Base-by-base conservation (phyloP, 2,113 vertebrate species). In the Microcebus griseorufus region DNA sequence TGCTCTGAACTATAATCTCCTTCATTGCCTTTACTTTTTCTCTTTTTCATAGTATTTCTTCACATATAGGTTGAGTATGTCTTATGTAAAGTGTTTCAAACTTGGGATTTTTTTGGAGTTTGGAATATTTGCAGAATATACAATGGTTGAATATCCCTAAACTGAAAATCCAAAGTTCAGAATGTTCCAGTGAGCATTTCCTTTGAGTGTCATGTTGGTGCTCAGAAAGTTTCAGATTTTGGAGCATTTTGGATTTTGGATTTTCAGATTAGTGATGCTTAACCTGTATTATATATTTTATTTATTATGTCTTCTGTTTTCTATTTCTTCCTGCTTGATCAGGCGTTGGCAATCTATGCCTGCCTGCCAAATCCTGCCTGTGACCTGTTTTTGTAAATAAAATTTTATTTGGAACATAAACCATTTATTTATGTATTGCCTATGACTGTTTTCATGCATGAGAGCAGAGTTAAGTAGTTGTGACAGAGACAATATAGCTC, bases 401-500 rank as follows among this genome's bases (percentile, higher is more conserved):
- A 72, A 2, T 78, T 88, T 95, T 88, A n/a, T 37, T 65, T 58
- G 72, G 34, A 70, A 93, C 51, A 83, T 75, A 91, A 34, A 37
- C 18, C 27, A 9, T 62, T 92, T 91, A 92, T 75, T 96, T 81
- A 76, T 25, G 64, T 79, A 73, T 69, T 82, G 76, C 29, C 34
- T 60, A 17, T 85, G 85, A 87, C 9, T 96, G 29, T 37, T 96
- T 95, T 92, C 34, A 18, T 42, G 11, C 12, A 64, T 88, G 64
- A 58, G 27, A 37, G 42, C 51, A 93, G n/a, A 83, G 32, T 80
- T 93, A 95, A 90, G 7, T 85, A 85, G 78, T 72, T 92, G 79
- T 85, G 55, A 95, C 39, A 93, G 62, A 88, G 62, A 70, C 39
- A 72, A 1, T 64, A 22, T 62, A 45, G 53, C 45, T 91, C 22